Evolutionary conservation across 2,888 invertebrate genomes (phyloP).

Genomic region (Mantis religiosa): DNA sequence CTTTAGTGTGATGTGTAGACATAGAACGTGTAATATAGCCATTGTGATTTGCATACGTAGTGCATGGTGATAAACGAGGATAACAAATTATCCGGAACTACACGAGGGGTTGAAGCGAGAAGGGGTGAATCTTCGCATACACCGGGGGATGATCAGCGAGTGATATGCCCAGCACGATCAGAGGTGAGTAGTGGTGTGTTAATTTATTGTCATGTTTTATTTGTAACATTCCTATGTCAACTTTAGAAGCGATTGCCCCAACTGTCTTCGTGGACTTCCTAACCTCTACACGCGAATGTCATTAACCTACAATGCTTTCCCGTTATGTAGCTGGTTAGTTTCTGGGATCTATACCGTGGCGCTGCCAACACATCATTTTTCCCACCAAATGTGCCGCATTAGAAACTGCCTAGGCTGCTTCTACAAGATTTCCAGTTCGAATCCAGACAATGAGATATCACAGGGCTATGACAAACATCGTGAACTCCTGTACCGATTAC

Average conservation of each 20-base stretch:
- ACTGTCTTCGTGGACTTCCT: background rate
- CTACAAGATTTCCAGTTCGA: too few species aligned
- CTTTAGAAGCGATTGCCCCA: background rate
- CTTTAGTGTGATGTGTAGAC: background rate
- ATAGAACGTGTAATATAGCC: background rate
- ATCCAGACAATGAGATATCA: too few species aligned
- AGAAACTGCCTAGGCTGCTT: background rate
- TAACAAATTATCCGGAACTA: background rate
- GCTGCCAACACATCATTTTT: background rate
- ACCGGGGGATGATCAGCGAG: slow-evolving; percentile 8
- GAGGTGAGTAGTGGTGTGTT: slow-evolving; percentile 32
- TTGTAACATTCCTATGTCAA: background rate
- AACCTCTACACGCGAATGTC: background rate
- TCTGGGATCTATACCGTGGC: background rate
- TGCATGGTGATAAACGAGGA: background rate
- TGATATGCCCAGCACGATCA: slow-evolving; percentile 37
- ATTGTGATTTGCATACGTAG: background rate
- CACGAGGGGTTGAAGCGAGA: background rate
- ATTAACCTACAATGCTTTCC: slow-evolving; percentile 3
- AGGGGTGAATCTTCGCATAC: background rate
- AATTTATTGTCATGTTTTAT: background rate
- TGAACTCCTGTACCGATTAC: too few species aligned
- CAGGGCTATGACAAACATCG: too few species aligned
- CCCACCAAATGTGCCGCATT: background rate
- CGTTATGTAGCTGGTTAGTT: background rate